Percentiles rank a stretch among this genome's conserved stretches.
Conservation (phyloP, 2,797 vertebrate species). For the Chaunax sp. region DNA sequence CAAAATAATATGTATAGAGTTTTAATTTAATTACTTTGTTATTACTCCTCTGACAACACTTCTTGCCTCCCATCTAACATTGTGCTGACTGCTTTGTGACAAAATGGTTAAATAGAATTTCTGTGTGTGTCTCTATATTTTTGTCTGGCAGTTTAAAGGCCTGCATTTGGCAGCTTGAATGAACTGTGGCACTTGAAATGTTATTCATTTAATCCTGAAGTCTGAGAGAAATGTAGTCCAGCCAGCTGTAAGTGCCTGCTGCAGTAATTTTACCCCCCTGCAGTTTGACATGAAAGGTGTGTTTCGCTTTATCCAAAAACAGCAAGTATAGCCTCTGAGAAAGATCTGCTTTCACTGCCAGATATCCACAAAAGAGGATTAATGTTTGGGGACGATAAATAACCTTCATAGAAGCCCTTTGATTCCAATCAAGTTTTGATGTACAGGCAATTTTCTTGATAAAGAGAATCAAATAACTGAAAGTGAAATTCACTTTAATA, state of each 20-base stretch:
- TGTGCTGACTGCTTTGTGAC: conserved; percentile 24
- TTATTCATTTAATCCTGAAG: conserved; percentile 51
- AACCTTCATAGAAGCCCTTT: conserved; percentile 31
- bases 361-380: conserved; percentile 18
- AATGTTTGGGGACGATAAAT: conserved; percentile 36
- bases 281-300: conserved; percentile 56
- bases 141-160: conserved; percentile 40
- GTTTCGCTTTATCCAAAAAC: conserved; percentile 54
- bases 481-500: not conserved
- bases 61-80: conserved; percentile 9
- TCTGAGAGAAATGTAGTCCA: conserved; percentile 28
- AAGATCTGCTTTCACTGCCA: conserved; percentile 38
- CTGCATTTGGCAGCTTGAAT: conserved; percentile 46
- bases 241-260: conserved; percentile 25
- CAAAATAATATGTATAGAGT: conserved; percentile 50
- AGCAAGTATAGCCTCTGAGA: conserved; percentile 37
- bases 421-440: conserved; percentile 33
- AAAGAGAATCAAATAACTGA: not conserved
- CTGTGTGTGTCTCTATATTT: conserved; percentile 28
- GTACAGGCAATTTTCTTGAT: not conserved
- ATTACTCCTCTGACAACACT: conserved; percentile 18
- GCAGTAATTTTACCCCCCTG: conserved; percentile 45
- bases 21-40: conserved; percentile 47
- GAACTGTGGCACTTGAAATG: conserved; percentile 44
- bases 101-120: conserved; percentile 38